These are phyloP conservation scores for Spermophilus dauricus DNA, from an alignment of 2,113 vertebrate species.

Conservation along the genomic window DNA sequence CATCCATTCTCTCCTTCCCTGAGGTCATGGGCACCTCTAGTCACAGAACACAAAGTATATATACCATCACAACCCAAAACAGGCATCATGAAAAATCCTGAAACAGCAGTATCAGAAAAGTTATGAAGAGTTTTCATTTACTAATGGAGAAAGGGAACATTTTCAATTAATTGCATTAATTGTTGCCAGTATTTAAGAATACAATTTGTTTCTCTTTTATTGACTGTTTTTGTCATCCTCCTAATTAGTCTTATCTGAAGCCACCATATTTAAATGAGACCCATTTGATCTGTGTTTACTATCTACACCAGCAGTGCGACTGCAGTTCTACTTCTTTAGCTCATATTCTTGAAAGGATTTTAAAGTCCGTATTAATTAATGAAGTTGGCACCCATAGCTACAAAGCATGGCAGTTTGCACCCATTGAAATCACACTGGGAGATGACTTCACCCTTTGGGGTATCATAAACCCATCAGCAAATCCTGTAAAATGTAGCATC, in stretches of 20 bases:
- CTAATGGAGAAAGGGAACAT: neutral
- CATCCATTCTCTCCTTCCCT: neutral
- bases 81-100: neutral
- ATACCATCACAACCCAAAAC: neutral
- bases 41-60: neutral
- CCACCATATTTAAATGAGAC: conserved; percentile 72
- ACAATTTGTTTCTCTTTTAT: conserved; percentile 72
- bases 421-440: neutral
- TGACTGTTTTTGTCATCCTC: conserved; percentile 73
- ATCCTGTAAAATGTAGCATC: neutral
- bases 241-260: conserved; percentile 76
- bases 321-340: conserved; percentile 51
- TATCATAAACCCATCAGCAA: neutral
- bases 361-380: conserved; percentile 76
- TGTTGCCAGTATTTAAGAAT: conserved; percentile 65
- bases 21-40: neutral
- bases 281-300: conserved; percentile 67
- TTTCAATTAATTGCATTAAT: conserved; percentile 68
- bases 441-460: neutral
- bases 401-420: conserved; percentile 39
- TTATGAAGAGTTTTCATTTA: neutral
- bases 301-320: conserved; percentile 51
- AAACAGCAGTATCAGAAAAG: neutral
- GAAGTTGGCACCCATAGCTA: conserved; percentile 50
- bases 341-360: conserved; percentile 67